Conservation (phyloP, 2,797 vertebrate genomes). For the Holocentrus rufus region DNA sequence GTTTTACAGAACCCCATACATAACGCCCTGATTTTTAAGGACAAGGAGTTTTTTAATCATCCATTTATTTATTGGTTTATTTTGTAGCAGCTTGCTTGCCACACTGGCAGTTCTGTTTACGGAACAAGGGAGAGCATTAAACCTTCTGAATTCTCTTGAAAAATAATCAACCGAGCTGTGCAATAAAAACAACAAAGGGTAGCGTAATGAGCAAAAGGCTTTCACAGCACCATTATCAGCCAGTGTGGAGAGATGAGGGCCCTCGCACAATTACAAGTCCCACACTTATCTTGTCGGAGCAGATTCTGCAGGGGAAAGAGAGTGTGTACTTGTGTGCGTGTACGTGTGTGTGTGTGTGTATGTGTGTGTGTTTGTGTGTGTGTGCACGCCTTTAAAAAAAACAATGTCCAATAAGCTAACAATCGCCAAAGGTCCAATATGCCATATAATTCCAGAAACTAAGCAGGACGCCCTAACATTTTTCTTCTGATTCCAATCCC, state of each 20-base stretch:
- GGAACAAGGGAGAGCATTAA: constrained; percentile 66
- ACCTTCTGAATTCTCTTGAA: constrained; percentile 65
- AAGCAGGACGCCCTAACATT: constrained; percentile 29
- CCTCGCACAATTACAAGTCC: constrained; percentile 80
- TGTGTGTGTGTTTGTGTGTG: constrained; percentile 18
- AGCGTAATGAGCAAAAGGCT: constrained; percentile 78
- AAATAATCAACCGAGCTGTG: constrained; percentile 72
- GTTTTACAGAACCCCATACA: constrained; percentile 38
- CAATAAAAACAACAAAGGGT: constrained; percentile 78
- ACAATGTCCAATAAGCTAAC: constrained; percentile 55
- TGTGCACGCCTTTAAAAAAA: constrained; percentile 4
- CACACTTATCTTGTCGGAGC: constrained; percentile 81
- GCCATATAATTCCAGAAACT: constrained; percentile 40
- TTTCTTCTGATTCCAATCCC: constrained; percentile 38
- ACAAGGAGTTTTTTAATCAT: constrained; percentile 25
- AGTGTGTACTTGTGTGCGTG: constrained; percentile 37
- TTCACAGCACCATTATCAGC: constrained; percentile 80
- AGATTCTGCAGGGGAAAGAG: constrained; percentile 74
- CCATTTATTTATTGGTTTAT: constrained; percentile 58
- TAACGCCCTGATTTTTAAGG: constrained; percentile 34
- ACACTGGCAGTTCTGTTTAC: constrained; percentile 51
- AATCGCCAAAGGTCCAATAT: constrained; percentile 46
- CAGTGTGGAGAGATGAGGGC: constrained; percentile 73
- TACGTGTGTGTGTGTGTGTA: too few relatives aligned
- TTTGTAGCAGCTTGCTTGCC: constrained; percentile 37